These are phyloP conservation scores for Elanus axillaris DNA, from an alignment of 2,113 vertebrate genomes.

Conservation along the genomic window DNA sequence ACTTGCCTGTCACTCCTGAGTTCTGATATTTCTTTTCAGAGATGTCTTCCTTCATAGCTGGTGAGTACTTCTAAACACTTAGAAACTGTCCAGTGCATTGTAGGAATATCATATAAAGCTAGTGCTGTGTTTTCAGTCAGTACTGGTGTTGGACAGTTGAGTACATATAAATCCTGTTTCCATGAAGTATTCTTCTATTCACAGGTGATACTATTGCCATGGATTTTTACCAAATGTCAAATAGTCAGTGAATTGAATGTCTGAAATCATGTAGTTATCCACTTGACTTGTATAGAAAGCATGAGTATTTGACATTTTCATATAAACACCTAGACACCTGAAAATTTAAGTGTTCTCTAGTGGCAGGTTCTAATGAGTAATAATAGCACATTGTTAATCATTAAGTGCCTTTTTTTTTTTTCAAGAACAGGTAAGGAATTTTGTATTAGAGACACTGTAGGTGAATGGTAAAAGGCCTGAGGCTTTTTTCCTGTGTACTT, in stretches of 20 bases:
- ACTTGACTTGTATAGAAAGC: neutral
- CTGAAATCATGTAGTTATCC: neutral
- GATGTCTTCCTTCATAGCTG: neutral
- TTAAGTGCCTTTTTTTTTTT: neutral
- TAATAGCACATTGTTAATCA: accelerated
- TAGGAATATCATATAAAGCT: neutral
- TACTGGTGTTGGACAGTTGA: neutral
- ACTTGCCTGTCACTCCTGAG: neutral
- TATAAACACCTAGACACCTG: neutral
- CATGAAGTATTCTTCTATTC: neutral
- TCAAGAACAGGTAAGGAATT: neutral
- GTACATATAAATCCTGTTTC: neutral
- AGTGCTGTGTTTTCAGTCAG: neutral
- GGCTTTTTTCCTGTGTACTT: neutral
- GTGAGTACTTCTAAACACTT: neutral
- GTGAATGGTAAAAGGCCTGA: neutral
- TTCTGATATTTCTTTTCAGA: neutral
- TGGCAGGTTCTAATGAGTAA: neutral
- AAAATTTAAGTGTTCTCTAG: neutral
- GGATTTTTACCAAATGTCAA: neutral
- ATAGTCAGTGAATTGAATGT: neutral
- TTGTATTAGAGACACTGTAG: neutral
- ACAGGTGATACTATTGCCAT: neutral
- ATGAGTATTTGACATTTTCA: neutral
- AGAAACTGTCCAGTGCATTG: neutral